These are phyloP conservation scores for Lytechinus pictus DNA, from an alignment of 35 echinoderm and acorn worm genomes.

Conservation along the genomic window DNA sequence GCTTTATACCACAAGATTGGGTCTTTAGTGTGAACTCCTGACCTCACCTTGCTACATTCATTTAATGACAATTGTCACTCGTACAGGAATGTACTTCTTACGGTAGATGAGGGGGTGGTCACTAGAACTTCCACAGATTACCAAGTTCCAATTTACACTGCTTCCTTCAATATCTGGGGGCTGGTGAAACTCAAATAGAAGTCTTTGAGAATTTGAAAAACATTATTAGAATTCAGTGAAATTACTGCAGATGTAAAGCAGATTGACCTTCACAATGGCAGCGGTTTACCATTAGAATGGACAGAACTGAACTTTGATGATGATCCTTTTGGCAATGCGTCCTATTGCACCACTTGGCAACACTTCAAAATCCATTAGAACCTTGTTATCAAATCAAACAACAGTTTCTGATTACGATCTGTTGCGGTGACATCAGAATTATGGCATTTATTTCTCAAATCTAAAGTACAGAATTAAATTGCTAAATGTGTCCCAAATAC, in stretches of 20 bases:
- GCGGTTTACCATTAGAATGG: neutral
- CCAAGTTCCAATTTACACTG: neutral
- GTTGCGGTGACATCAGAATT: neutral
- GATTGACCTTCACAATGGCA: neutral
- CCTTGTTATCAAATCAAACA: neutral
- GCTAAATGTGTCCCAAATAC: neutral
- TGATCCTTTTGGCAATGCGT: neutral
- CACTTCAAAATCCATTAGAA: neutral
- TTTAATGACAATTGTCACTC: neutral
- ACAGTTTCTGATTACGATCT: neutral
- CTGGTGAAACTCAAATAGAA: neutral
- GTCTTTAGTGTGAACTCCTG: neutral
- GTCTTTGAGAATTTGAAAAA: neutral
- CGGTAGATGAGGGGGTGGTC: neutral
- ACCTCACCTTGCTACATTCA: neutral
- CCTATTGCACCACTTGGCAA: neutral
- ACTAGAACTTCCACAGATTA: neutral
- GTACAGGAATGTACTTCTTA: neutral
- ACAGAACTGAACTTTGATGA: conserved; percentile 4
- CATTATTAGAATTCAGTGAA: neutral
- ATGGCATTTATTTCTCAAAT: neutral
- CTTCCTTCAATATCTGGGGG: neutral
- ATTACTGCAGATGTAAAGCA: neutral
- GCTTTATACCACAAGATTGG: neutral
- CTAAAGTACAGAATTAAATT: neutral